These are phyloP conservation scores for Phoxinus phoxinus DNA, from an alignment of 2,113 vertebrate genomes.

Conservation along the genomic window DNA sequence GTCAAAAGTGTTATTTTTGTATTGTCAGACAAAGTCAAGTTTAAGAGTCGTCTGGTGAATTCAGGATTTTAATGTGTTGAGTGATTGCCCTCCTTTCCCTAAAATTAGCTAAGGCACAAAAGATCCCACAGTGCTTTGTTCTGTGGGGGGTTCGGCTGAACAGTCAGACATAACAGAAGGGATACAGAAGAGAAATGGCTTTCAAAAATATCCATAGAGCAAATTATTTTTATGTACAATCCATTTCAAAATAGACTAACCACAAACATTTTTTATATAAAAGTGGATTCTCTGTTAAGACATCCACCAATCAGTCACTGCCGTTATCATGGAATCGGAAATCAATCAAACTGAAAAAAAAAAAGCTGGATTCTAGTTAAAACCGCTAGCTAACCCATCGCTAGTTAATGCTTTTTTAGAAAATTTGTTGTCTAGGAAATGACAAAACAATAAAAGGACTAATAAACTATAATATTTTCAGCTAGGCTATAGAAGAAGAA, in stretches of 20 bases:
- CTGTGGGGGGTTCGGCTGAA: background rate
- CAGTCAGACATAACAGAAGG: background rate
- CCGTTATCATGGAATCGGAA: background rate
- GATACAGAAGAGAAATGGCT: background rate
- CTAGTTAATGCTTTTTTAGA: background rate
- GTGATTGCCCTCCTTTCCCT: background rate
- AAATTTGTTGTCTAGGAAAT: background rate
- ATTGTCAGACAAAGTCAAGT: conserved; percentile 7
- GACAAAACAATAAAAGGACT: background rate
- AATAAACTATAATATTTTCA: background rate
- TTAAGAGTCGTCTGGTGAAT: conserved; percentile 6
- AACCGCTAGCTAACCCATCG: background rate
- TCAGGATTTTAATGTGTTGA: conserved; percentile 2
- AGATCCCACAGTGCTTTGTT: background rate
- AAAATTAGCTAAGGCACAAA: conserved; percentile 5
- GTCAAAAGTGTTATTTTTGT: conserved; percentile 37
- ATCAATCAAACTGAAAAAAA: background rate
- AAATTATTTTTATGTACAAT: background rate
- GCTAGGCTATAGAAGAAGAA: background rate
- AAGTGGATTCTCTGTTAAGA: background rate
- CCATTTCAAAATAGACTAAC: background rate
- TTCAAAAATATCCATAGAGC: background rate
- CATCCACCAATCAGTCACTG: background rate
- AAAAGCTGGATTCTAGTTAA: background rate
- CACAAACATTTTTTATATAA: too few relatives aligned